Evolutionary conservation across 2,888 invertebrate genomes (phyloP).

Genomic region (Dermolepida albohirtum): DNA sequence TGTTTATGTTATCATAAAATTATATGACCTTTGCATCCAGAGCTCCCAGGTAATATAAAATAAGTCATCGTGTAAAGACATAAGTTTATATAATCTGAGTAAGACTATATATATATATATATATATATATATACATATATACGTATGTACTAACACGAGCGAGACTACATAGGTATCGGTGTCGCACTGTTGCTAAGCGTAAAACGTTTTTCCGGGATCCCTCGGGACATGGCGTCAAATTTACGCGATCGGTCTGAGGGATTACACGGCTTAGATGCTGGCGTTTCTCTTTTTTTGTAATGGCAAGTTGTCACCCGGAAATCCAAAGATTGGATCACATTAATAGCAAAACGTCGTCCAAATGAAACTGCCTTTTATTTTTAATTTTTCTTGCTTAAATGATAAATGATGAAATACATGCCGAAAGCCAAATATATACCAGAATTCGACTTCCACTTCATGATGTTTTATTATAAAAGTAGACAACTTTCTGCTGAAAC

Average conservation of each 20-base stretch:
- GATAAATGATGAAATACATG: slow-evolving; percentile 1
- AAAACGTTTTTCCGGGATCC: slow-evolving; percentile 31
- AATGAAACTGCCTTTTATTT: slow-evolving; percentile 27
- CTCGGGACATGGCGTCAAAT: slow-evolving; percentile 33
- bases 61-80: slow-evolving; percentile 22
- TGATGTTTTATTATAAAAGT: too few species aligned
- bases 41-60: slow-evolving; percentile 34
- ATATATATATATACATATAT: slow-evolving; percentile 2
- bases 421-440: too few species aligned
- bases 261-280: slow-evolving; percentile 35
- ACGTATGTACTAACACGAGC: slow-evolving; percentile 7
- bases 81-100: slow-evolving; percentile 27
- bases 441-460: too few species aligned
- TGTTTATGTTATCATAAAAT: slow-evolving; percentile 36
- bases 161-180: slow-evolving; percentile 29
- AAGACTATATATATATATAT: slow-evolving; percentile 14
- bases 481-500: too few species aligned
- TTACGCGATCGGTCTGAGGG: slow-evolving; percentile 34
- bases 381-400: slow-evolving; percentile 32
- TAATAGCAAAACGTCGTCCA: slow-evolving; percentile 30
- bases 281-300: slow-evolving; percentile 29
- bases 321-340: slow-evolving; percentile 35
- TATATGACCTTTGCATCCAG: slow-evolving; percentile 29
- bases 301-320: slow-evolving; percentile 30
- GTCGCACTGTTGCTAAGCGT: slow-evolving; percentile 24